Percentiles rank a stretch among this genome's conserved stretches.
These are phyloP conservation scores for Rhinophrynus dorsalis DNA, from an alignment of 2,797 vertebrate species.

Conservation along the genomic window DNA sequence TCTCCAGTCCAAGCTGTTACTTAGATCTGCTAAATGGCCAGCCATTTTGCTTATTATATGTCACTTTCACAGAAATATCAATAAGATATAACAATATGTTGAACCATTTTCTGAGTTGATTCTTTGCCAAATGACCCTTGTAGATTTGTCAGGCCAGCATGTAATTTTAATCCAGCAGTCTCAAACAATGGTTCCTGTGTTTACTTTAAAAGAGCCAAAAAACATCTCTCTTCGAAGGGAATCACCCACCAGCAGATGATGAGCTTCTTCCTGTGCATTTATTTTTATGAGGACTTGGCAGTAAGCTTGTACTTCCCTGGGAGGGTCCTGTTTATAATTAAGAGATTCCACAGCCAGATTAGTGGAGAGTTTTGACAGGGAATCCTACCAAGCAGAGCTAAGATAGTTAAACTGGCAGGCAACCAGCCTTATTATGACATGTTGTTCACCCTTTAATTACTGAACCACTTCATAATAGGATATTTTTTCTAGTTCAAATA, in stretches of 20 bases:
- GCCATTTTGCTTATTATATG: too few species aligned
- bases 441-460: too few species aligned
- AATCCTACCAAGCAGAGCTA: constrained; percentile 25
- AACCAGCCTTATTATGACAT: not conserved
- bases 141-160: constrained; percentile 9
- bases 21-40: too few species aligned
- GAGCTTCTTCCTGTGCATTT: constrained; percentile 45
- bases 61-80: too few species aligned
- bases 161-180: constrained; percentile 11
- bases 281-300: constrained; percentile 49
- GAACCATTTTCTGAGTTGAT: too few species aligned
- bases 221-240: constrained; percentile 15
- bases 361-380: constrained; percentile 26
- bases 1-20: too few species aligned
- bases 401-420: not conserved
- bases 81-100: too few species aligned
- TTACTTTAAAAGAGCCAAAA: constrained; percentile 31
- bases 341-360: constrained; percentile 43
- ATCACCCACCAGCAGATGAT: constrained; percentile 42
- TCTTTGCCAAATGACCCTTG: not conserved
- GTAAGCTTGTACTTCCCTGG: constrained; percentile 33
- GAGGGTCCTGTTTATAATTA: constrained; percentile 50
- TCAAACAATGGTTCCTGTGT: constrained; percentile 45
- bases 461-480: too few species aligned
- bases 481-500: too few species aligned